phyloP scores from a whole-genome alignment of 2,797 vertebrate species.

The Silurus lanzhouensis region DNA sequence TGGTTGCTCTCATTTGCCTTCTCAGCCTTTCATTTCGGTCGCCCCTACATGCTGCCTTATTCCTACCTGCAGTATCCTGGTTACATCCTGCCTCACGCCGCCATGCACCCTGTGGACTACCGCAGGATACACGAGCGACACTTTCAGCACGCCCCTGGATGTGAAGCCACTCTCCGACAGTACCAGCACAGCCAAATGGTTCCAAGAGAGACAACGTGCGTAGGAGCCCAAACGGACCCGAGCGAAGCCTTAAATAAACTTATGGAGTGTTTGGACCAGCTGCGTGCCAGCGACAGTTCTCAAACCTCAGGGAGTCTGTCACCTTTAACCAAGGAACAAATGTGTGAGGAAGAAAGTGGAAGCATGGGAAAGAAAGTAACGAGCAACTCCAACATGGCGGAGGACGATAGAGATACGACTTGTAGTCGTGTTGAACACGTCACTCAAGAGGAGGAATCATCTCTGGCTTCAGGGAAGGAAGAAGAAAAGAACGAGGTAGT shows the following conservation, averaged over 20 bases:
- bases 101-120: slow-evolving; percentile 72
- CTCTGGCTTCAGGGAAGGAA: slow-evolving; percentile 61
- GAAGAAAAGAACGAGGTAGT: neutral
- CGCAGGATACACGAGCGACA: slow-evolving; percentile 75
- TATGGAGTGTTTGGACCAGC: slow-evolving; percentile 74
- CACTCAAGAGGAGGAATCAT: slow-evolving; percentile 60
- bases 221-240: slow-evolving; percentile 75
- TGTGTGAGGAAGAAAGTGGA: slow-evolving; percentile 35
- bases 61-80: slow-evolving; percentile 77
- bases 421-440: slow-evolving; percentile 51
- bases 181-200: slow-evolving; percentile 44
- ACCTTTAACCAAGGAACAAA: slow-evolving; percentile 58
- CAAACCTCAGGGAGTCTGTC: slow-evolving; percentile 68
- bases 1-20: neutral
- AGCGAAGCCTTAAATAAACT: slow-evolving; percentile 74
- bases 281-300: slow-evolving; percentile 63
- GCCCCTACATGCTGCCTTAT: slow-evolving; percentile 70
- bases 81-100: slow-evolving; percentile 68
- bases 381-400: slow-evolving; percentile 47
- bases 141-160: slow-evolving; percentile 59
- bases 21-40: slow-evolving; percentile 70
- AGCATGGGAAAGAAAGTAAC: slow-evolving; percentile 29
- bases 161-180: slow-evolving; percentile 57
- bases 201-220: slow-evolving; percentile 67
- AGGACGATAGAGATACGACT: slow-evolving; percentile 56